phyloP scores from a whole-genome alignment of 1,140 invertebrate species.

The Bombus polaris region DNA sequence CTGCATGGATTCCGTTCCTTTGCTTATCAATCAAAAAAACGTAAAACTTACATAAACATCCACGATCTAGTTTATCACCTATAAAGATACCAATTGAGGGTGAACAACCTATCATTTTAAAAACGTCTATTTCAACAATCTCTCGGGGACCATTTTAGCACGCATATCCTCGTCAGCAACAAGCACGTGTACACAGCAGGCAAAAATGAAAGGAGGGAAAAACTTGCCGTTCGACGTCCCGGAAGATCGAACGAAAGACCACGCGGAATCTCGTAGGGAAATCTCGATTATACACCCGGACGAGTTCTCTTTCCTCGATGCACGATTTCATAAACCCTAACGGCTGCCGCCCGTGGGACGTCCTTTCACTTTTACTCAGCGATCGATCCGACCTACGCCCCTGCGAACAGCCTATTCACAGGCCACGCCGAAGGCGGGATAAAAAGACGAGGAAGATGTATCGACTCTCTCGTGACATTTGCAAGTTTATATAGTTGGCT shows the following conservation, averaged over 20 bases:
- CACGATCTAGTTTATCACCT: no score
- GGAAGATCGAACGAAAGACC: not conserved
- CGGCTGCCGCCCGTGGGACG: constrained; percentile 34
- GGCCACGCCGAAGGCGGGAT: constrained; percentile 31
- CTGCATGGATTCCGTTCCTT: not conserved
- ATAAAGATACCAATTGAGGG: no score
- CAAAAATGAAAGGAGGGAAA: not conserved
- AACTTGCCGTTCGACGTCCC: not conserved
- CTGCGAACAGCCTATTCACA: constrained; percentile 54
- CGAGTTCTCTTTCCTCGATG: constrained; percentile 1
- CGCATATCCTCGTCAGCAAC: not conserved
- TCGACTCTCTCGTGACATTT: constrained; percentile 56
- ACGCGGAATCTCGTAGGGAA: not conserved
- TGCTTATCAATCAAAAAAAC: not conserved
- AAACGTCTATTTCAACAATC: no score
- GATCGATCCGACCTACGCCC: constrained; percentile 66
- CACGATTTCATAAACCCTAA: constrained; percentile 53
- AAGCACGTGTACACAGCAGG: not conserved
- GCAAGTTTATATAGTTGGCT: constrained; percentile 57
- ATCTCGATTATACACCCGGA: constrained; percentile 26
- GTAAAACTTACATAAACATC: not conserved
- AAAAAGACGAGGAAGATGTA: constrained; percentile 50
- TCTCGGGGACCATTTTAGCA: no score
- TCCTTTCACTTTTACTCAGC: constrained; percentile 64
- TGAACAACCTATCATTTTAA: no score